A percentile compares a stretch with the other conserved stretches of the same genome.
phyloP scores from a whole-genome alignment of 2,797 vertebrate genomes.

The Apodemus agrarius region DNA sequence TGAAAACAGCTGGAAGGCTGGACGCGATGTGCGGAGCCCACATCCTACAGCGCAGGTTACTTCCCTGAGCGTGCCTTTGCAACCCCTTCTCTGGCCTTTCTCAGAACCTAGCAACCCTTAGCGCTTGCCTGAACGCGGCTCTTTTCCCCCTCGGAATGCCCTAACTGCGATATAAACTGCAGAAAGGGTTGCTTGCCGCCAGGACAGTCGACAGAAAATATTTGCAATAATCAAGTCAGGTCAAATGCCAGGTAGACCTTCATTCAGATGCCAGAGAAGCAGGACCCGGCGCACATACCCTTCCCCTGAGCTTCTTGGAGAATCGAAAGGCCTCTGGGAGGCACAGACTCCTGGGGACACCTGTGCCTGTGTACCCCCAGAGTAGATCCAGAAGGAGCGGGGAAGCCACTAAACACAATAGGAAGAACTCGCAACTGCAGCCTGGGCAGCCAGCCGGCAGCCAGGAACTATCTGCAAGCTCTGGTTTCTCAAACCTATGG shows the following conservation, averaged over 20 bases:
- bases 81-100: conserved; percentile 25
- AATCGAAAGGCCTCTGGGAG: background rate
- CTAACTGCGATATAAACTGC: background rate
- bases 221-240: background rate
- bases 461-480: background rate
- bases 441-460: background rate
- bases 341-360: background rate
- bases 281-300: background rate
- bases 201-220: background rate
- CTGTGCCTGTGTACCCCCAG: background rate
- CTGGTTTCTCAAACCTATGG: background rate
- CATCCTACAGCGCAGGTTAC: background rate
- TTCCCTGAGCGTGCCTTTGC: background rate
- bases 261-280: background rate
- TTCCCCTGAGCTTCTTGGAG: background rate
- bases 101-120: background rate
- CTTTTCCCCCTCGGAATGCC: background rate
- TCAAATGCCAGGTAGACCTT: background rate
- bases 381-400: background rate
- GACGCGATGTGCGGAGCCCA: accelerated
- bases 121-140: background rate
- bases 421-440: background rate
- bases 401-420: background rate
- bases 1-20: conserved; percentile 1
- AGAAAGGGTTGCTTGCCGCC: background rate